phyloP scores from a whole-genome alignment of 92 coral and sea anemone genomes.

The Bergia puertoricense region DNA sequence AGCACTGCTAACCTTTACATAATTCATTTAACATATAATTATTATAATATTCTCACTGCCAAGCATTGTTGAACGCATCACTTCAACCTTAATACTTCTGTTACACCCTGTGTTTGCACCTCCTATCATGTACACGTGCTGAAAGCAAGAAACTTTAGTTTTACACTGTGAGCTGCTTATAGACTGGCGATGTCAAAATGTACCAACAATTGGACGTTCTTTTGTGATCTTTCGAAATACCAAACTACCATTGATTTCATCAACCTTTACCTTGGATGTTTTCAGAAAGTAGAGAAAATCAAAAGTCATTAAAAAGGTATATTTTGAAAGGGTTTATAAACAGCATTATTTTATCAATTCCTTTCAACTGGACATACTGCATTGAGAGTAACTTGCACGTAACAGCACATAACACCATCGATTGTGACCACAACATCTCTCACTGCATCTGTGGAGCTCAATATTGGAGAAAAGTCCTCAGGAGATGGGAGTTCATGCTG shows the following conservation, averaged over 20 bases:
- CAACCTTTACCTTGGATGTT: neutral
- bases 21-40: neutral
- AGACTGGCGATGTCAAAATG: neutral
- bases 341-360: neutral
- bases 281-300: neutral
- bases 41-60: neutral
- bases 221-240: neutral
- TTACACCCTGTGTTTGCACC: conserved; percentile 12
- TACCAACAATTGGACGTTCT: neutral
- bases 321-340: neutral
- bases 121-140: neutral
- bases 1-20: neutral
- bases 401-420: conserved; percentile 38
- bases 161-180: neutral
- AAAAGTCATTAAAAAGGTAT: neutral
- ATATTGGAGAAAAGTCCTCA: conserved; percentile 30
- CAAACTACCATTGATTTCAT: neutral
- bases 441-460: conserved; percentile 33
- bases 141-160: neutral
- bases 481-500: conserved; percentile 32
- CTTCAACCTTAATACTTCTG: neutral
- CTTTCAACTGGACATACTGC: neutral
- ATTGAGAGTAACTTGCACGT: conserved; percentile 5
- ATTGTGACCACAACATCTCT: conserved; percentile 1
- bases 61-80: neutral